Evolutionary conservation across 37 sponge, comb jelly and placozoan species (phyloP), one percentile per base, ranked within the genome.

Genomic region (Chondrosia reniformis): DNA sequence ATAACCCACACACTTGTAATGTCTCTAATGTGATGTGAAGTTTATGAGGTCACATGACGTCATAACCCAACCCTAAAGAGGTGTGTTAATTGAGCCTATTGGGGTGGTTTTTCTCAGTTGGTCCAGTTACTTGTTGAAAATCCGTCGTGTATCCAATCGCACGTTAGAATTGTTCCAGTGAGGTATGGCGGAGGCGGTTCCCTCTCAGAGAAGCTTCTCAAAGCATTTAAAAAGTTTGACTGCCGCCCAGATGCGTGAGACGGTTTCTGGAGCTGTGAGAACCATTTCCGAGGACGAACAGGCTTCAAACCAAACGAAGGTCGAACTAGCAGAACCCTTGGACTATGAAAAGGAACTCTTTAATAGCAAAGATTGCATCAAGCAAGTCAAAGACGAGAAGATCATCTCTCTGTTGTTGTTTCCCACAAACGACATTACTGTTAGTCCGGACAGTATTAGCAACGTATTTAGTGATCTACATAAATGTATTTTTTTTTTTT

Each of bases 331-430:
- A 9, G 87, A 85, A 0, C 91, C 91, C 42, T 46, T 85, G 33
- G 91, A 90, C 78, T 90, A 90, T 33, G 91, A 90, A 72, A 79
- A 64, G 17, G 91, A 90, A 58, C 84, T 90, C 27, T 64, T 66
- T 43, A 22, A 63, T 12, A 43, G 83, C 65, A 80, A 71, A 30
- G 72, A 69, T 7, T 21, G 42, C 2, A 69, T 69, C 42, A 85
- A 83, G 63, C 83, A 80, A 4, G 37, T 90, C 31, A 75, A 61
- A 17, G 63, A 76, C 43, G 87, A 76, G 42, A 38, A 82, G 44
- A 78, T 56, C 37, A 66, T 83, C 56, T 69, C 79, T 30, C 80
- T 90, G 4, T 54, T 90, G 19, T 76, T 90, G 36, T 90, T 86
- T 45, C 91, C 91, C 6, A 76, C 83, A 42, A 65, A 86, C 13